These are phyloP conservation scores for Watsonalla cultraria DNA, from an alignment of 2,888 invertebrate genomes.

Conservation along the genomic window DNA sequence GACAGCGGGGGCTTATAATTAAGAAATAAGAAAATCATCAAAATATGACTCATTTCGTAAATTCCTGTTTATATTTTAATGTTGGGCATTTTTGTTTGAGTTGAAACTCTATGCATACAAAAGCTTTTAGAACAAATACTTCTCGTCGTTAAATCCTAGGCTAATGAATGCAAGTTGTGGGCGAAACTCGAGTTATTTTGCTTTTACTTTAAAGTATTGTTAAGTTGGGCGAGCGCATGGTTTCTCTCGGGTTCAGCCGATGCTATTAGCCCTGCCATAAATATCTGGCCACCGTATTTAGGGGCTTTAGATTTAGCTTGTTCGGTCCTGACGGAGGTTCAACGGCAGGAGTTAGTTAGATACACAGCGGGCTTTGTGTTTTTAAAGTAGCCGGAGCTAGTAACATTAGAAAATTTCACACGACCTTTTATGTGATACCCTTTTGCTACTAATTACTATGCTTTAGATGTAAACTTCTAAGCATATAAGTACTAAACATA, in stretches of 20 bases:
- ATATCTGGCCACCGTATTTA: slow-evolving; percentile 71
- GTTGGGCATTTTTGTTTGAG: not conserved
- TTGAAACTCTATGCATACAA: slow-evolving; percentile 5
- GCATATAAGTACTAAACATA: no score
- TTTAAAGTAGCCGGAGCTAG: slow-evolving; percentile 34
- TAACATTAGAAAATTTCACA: slow-evolving; percentile 16
- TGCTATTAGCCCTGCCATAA: slow-evolving; percentile 71
- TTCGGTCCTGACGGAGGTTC: slow-evolving; percentile 66
- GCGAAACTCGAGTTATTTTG: not conserved
- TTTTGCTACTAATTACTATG: slow-evolving; percentile 9
- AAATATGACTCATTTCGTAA: slow-evolving; percentile 14
- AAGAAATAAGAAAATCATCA: slow-evolving; percentile 33
- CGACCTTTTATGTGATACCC: slow-evolving; percentile 1
- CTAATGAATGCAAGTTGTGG: not conserved
- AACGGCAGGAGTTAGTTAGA: slow-evolving; percentile 44
- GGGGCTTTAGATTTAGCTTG: slow-evolving; percentile 70
- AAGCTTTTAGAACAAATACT: not conserved
- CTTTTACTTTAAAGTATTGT: slow-evolving; percentile 28
- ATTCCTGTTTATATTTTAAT: slow-evolving; percentile 8
- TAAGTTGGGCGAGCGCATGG: slow-evolving; percentile 42
- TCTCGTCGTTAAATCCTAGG: not conserved
- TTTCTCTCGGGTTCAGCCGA: slow-evolving; percentile 49
- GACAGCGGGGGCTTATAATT: slow-evolving; percentile 52
- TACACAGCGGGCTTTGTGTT: slow-evolving; percentile 39
- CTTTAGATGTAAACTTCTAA: slow-evolving; percentile 2